A percentile compares a stretch with the other conserved stretches of the same genome.
Evolutionary conservation across 2,888 invertebrate genomes (phyloP).

Genomic region (Drosophila neotestacea): DNA sequence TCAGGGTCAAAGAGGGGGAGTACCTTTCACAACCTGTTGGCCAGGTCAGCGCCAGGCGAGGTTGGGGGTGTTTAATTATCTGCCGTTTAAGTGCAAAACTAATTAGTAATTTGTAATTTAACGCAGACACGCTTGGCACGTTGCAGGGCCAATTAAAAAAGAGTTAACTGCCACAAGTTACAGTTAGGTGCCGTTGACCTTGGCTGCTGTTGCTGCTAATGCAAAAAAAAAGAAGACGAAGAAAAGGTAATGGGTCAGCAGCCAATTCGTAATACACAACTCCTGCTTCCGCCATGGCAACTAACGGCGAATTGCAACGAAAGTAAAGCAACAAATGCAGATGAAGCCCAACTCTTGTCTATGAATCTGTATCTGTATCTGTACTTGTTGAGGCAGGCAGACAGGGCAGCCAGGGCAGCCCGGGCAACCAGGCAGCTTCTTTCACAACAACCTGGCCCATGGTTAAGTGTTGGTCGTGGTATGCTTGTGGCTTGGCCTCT

Average conservation of each 20-base stretch:
- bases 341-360: conserved; percentile 26
- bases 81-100: conserved; percentile 60
- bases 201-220: conserved; percentile 45
- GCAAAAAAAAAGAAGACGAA: conserved; percentile 1
- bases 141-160: conserved; percentile 53
- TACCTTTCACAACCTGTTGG: conserved; percentile 50
- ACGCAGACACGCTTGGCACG: conserved; percentile 72
- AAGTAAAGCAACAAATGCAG: conserved; percentile 63
- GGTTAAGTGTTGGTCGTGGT: conserved; percentile 13
- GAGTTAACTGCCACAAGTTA: conserved; percentile 40
- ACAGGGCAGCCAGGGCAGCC: no score
- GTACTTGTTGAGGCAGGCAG: conserved; percentile 9
- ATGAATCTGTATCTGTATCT: not conserved
- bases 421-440: conserved; percentile 27
- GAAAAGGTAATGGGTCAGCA: conserved; percentile 67
- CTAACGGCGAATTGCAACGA: conserved; percentile 61
- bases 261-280: conserved; percentile 5
- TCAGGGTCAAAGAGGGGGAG: conserved; percentile 50
- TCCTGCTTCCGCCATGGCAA: conserved; percentile 62
- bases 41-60: not conserved
- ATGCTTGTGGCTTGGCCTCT: conserved; percentile 5
- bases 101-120: conserved; percentile 70
- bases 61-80: conserved; percentile 45
- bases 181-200: conserved; percentile 77
- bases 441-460: conserved; percentile 45